Base-by-base conservation (phyloP, 2,797 vertebrate species). In the Aselliscus stoliczkanus region DNA sequence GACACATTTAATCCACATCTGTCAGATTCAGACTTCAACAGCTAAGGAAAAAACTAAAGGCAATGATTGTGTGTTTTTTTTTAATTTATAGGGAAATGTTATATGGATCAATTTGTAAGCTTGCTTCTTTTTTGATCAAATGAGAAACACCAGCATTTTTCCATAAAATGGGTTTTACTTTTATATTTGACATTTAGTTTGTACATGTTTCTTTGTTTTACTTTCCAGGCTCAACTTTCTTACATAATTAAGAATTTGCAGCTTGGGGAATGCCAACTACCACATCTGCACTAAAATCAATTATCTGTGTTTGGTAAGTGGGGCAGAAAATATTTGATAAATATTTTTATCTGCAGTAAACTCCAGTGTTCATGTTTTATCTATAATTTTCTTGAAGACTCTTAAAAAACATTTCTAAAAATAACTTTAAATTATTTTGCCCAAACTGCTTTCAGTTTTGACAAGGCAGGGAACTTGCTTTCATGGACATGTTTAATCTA, bases 181-280 rank as follows among this genome's bases (percentile, higher is more conserved):
- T 91, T 80, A 69, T 20, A 50, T 84, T 82, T 93, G 21, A 47
- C n/a, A 84, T 93, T 92, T 82, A 73, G 9, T 83, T 94, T 73
- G 29, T 67, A 64, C 39, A 44, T 82, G 17, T 88, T 94, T 95
- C 44, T 92, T 92, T 93, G 50, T 86, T 95, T 92, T 77, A 81
- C 64, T 90, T 96, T 96, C 86, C 60, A 96, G 76, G 37, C 20
- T 96, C 60, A 82, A 73, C 11, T 92, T 93, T 93, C 20, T n/a
- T 92, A 73, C 42, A 29, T 34, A 96, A 89, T 93, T 89, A 92
- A 89, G 56, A 92, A 69, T 84, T 65, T 92, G 31, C 4, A 92
- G 3, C 17, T 73, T 84, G 52, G 7, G 10, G n/a, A 72, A 37
- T 73, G 50, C 65, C 64, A 95, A 70, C 29, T 94, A 64, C 12